These are phyloP conservation scores for Helicoverpa zea DNA, from an alignment of 1,140 invertebrate genomes.

Conservation along the genomic window DNA sequence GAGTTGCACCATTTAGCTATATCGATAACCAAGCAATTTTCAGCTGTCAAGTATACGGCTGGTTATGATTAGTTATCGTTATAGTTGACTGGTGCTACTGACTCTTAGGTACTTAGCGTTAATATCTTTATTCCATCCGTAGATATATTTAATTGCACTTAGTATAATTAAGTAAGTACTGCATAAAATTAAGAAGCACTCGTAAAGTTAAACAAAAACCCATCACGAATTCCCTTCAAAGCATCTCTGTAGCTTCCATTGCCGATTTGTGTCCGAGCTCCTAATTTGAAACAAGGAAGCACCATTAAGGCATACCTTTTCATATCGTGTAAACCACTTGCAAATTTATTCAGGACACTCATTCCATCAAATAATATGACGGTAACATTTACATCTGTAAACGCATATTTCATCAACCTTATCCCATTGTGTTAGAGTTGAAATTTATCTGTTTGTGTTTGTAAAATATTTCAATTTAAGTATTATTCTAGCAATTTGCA, in stretches of 20 bases:
- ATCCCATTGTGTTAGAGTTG: slow-evolving; percentile 25
- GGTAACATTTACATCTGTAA: slow-evolving; percentile 54
- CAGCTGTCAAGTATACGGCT: too few relatives aligned
- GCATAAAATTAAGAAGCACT: slow-evolving; percentile 18
- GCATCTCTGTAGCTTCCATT: slow-evolving; percentile 6
- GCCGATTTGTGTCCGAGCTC: slow-evolving; percentile 50
- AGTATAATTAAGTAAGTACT: background rate
- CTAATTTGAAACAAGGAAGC: slow-evolving; percentile 62
- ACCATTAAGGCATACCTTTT: slow-evolving; percentile 65
- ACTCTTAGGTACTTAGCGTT: too few relatives aligned
- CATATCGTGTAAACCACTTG: slow-evolving; percentile 66
- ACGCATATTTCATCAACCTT: slow-evolving; percentile 10
- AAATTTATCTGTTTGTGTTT: background rate
- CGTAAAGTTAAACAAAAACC: slow-evolving; percentile 26
- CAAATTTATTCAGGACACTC: slow-evolving; percentile 72
- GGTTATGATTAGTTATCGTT: too few relatives aligned
- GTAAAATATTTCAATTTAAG: slow-evolving; percentile 63
- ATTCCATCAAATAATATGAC: slow-evolving; percentile 65
- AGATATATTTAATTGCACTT: too few relatives aligned
- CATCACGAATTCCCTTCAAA: slow-evolving; percentile 17
- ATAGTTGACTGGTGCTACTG: too few relatives aligned
- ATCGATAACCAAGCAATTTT: too few relatives aligned
- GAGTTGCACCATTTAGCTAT: too few relatives aligned
- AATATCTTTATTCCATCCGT: too few relatives aligned
- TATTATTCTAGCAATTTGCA: slow-evolving; percentile 66